Conservation (phyloP, 2,113 vertebrate genomes). For the Nyctereutes procyonoides region DNA sequence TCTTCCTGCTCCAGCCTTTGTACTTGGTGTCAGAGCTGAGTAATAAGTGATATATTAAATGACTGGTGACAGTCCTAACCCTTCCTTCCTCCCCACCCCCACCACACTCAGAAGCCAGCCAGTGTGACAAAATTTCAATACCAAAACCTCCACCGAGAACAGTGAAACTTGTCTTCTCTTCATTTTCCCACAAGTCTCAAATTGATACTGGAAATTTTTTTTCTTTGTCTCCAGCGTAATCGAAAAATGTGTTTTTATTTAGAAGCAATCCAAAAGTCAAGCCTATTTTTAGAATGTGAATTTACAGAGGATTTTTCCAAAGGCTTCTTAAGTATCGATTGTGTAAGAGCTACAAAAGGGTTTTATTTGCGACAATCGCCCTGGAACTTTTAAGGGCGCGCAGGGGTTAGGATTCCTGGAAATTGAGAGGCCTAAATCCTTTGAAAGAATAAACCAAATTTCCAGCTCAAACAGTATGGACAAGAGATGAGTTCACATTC, state of each 20-base stretch:
- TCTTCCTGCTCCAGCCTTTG: neutral
- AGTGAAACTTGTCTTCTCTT: constrained; percentile 59
- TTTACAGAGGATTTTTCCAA: constrained; percentile 59
- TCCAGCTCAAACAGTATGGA: neutral
- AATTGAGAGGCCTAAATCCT: constrained; percentile 19
- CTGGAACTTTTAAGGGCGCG: neutral
- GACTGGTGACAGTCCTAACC: constrained; percentile 45
- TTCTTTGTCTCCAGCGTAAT: constrained; percentile 57
- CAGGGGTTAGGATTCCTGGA: constrained; percentile 48
- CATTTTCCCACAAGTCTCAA: constrained; percentile 76
- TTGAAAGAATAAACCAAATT: constrained; percentile 63
- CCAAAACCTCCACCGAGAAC: constrained; percentile 59
- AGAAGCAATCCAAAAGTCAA: constrained; percentile 68
- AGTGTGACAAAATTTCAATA: constrained; percentile 22
- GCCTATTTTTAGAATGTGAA: constrained; percentile 71
- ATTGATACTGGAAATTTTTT: constrained; percentile 71
- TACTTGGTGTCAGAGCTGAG: constrained; percentile 59
- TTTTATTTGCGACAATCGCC: constrained; percentile 20
- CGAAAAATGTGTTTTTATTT: constrained; percentile 73
- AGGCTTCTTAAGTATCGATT: constrained; percentile 4
- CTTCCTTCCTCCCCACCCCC: neutral
- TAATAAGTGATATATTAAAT: constrained; percentile 70
- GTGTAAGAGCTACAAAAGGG: neutral
- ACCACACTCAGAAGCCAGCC: constrained; percentile 57
- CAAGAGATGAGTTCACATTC: neutral